Percentiles rank a stretch among this genome's conserved stretches.
Evolutionary conservation across 2,797 vertebrate species (phyloP).

Genomic region (Caiman crocodilus): DNA sequence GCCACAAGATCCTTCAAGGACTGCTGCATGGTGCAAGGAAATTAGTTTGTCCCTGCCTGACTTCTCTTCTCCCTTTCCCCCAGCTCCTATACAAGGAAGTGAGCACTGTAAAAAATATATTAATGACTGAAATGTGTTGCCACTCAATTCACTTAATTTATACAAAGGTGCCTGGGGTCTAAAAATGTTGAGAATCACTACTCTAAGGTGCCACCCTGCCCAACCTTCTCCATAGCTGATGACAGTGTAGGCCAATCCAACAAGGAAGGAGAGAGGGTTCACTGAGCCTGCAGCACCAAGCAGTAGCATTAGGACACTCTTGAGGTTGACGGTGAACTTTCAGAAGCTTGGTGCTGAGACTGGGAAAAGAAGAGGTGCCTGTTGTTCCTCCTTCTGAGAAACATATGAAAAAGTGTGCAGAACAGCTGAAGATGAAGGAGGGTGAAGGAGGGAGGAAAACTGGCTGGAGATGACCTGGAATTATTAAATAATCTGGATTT

Average conservation of each 20-base stretch:
- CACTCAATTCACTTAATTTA: too few species aligned
- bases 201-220: too few species aligned
- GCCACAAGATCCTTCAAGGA: too few species aligned
- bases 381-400: not conserved
- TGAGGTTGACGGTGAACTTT: not conserved
- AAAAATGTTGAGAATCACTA: too few species aligned
- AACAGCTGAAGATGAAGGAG: not conserved
- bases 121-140: too few species aligned
- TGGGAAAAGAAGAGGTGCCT: not conserved
- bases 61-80: too few species aligned
- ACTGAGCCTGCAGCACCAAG: not conserved
- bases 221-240: not conserved
- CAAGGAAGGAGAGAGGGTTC: not conserved
- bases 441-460: not conserved
- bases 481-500: not conserved
- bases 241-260: not conserved
- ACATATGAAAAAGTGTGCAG: not conserved
- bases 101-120: too few species aligned
- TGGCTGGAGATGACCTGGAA: not conserved
- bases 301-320: not conserved
- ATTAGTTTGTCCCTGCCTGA: too few species aligned
- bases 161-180: too few species aligned
- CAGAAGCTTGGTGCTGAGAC: not conserved
- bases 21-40: too few species aligned
- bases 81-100: too few species aligned